Conservation (phyloP, 2,888 invertebrate species). For the Dilophus febrilis region DNA sequence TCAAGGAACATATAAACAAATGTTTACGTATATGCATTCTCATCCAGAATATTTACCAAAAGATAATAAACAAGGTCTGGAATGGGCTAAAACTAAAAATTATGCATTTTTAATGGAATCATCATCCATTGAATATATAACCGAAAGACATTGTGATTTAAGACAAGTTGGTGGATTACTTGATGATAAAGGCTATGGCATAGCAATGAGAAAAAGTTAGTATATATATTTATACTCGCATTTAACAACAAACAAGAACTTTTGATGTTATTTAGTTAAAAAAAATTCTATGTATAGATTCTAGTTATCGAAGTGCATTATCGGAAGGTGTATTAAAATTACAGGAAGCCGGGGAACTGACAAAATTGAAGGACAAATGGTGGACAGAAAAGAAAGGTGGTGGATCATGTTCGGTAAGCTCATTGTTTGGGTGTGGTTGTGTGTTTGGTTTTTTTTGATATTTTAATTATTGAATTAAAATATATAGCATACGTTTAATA, state of each 20-base stretch:
- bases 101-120: constrained; percentile 72
- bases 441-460: too few species aligned
- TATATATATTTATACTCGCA: constrained; percentile 5
- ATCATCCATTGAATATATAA: constrained; percentile 55
- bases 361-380: constrained; percentile 69
- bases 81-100: constrained; percentile 28
- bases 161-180: constrained; percentile 41
- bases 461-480: too few species aligned
- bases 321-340: constrained; percentile 68
- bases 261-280: neutral
- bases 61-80: constrained; percentile 39
- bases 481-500: too few species aligned
- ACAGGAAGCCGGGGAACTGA: constrained; percentile 68
- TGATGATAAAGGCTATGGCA: constrained; percentile 58
- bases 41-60: constrained; percentile 38
- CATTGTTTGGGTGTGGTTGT: too few species aligned
- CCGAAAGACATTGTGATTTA: constrained; percentile 46
- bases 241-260: neutral
- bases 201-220: constrained; percentile 51
- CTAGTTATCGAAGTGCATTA: constrained; percentile 49
- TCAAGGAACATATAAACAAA: constrained; percentile 56
- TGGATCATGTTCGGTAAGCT: constrained; percentile 48
- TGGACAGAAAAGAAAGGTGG: constrained; percentile 74
- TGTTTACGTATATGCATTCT: constrained; percentile 61
- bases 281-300: constrained; percentile 17